These are phyloP conservation scores for Idaea dimidiata DNA, from an alignment of 2,888 invertebrate genomes.

Conservation along the genomic window DNA sequence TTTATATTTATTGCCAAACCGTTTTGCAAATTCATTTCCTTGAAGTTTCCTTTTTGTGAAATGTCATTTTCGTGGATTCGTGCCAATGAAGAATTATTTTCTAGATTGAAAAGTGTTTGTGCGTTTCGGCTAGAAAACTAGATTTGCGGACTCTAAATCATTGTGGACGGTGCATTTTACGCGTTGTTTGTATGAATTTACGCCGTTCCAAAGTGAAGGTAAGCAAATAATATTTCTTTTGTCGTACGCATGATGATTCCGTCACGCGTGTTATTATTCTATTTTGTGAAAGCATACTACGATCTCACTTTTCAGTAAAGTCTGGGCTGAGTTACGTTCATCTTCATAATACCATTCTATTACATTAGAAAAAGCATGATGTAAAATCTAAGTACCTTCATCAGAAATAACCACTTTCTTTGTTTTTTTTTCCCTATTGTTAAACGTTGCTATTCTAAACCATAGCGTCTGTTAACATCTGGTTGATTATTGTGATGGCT, in stretches of 20 bases:
- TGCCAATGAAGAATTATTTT: conserved; percentile 64
- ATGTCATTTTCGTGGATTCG: conserved; percentile 74
- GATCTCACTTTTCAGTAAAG: neutral
- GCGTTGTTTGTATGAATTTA: conserved; percentile 58
- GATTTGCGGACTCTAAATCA: neutral
- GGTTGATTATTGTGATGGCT: too few relatives aligned
- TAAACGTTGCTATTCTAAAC: too few relatives aligned
- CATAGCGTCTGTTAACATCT: too few relatives aligned
- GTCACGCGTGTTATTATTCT: conserved; percentile 29
- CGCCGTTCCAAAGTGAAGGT: conserved; percentile 63
- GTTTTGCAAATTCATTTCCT: conserved; percentile 15
- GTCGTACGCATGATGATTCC: conserved; percentile 32
- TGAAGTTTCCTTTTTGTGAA: conserved; percentile 55
- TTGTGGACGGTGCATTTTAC: conserved; percentile 21
- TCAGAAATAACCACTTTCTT: too few relatives aligned
- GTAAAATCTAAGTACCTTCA: too few relatives aligned
- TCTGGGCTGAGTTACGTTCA: neutral
- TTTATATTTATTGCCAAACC: neutral
- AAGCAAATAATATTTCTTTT: conserved; percentile 52
- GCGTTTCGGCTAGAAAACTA: conserved; percentile 15
- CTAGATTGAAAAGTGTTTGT: conserved; percentile 51
- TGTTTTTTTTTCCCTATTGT: too few relatives aligned
- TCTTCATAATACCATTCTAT: too few relatives aligned
- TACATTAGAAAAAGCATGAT: too few relatives aligned
- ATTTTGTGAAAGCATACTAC: conserved; percentile 13